A percentile compares a stretch with the other conserved stretches of the same genome.
Conservation (phyloP, 2,113 vertebrate species). For the Pycnonotus jocosus region DNA sequence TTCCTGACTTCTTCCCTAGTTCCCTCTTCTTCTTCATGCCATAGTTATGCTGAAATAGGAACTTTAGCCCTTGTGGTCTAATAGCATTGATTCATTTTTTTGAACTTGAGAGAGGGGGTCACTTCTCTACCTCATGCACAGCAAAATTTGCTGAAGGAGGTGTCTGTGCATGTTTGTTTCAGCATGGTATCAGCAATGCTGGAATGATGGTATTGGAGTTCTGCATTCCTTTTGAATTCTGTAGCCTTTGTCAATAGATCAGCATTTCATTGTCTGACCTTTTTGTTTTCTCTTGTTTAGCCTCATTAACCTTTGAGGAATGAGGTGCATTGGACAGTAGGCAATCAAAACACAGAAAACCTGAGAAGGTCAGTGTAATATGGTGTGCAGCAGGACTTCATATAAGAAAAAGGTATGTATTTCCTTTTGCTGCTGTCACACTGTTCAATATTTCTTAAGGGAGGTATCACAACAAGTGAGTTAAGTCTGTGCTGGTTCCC, state of each 20-base stretch:
- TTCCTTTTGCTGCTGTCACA: neutral
- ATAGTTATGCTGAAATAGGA: neutral
- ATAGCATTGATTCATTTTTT: neutral
- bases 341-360: neutral
- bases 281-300: slow-evolving; percentile 19
- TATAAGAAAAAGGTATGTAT: neutral
- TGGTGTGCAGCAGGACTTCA: neutral
- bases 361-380: neutral
- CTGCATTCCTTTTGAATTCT: neutral
- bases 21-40: neutral
- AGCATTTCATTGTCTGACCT: neutral
- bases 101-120: neutral
- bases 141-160: neutral
- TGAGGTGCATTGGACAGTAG: neutral
- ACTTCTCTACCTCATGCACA: neutral
- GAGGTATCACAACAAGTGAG: neutral
- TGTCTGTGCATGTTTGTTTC: neutral
- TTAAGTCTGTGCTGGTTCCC: neutral
- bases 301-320: slow-evolving; percentile 57
- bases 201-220: neutral
- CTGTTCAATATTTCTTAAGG: neutral
- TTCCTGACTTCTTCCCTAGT: neutral
- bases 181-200: neutral
- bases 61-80: neutral
- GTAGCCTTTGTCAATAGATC: neutral